phyloP scores from a whole-genome alignment of 2,888 invertebrate species.

The Dicranocentrus wangi region DNA sequence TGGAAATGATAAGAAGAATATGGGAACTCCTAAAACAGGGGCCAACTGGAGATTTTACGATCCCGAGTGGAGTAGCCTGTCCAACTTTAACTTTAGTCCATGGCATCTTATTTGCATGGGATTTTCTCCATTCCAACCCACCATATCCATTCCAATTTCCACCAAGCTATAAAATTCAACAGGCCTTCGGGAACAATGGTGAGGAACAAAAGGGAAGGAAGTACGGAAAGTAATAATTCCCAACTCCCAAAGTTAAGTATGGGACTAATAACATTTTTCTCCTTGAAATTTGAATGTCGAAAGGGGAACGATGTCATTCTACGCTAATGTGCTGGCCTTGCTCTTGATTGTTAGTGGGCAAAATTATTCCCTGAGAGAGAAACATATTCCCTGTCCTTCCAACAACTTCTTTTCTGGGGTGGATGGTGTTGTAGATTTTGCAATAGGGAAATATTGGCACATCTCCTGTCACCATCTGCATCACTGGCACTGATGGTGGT shows the following conservation, averaged over 20 bases:
- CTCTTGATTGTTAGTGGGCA: constrained; percentile 26
- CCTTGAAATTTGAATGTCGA: constrained; percentile 42
- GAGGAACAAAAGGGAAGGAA: background rate
- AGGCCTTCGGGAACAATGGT: too few species aligned
- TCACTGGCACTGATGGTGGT: background rate
- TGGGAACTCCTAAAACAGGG: too few species aligned
- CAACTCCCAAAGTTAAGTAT: too few species aligned
- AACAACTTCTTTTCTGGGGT: background rate
- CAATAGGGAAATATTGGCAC: constrained; percentile 27
- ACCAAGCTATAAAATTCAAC: background rate
- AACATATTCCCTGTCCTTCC: background rate
- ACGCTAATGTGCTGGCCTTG: constrained; percentile 16
- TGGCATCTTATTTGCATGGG: too few species aligned
- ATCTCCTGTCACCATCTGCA: constrained; percentile 24
- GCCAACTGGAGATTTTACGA: too few species aligned
- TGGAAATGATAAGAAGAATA: too few species aligned
- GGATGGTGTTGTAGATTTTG: background rate
- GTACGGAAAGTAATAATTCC: too few species aligned
- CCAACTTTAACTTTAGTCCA: too few species aligned
- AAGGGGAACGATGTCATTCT: constrained; percentile 28
- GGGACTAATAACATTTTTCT: background rate
- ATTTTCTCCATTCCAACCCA: too few species aligned
- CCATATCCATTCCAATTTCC: too few species aligned
- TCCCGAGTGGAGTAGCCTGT: too few species aligned
- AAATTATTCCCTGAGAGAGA: background rate